Evolutionary conservation across 2,113 vertebrate genomes (phyloP).

Genomic region (Anhinga anhinga): DNA sequence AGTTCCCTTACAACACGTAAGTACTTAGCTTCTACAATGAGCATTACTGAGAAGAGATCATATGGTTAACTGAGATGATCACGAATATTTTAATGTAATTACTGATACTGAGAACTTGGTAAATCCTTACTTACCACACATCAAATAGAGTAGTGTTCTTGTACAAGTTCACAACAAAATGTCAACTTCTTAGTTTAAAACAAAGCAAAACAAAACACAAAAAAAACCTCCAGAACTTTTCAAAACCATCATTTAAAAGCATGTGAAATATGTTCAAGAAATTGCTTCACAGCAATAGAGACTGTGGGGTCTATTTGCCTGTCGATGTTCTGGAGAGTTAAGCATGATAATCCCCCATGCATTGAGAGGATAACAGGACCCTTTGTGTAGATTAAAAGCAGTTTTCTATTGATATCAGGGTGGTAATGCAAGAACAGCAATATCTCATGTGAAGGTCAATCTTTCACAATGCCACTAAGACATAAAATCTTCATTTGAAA

Average conservation of each 20-base stretch:
- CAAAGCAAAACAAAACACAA: background rate
- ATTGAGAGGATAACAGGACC: constrained; percentile 67
- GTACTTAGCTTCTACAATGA: background rate
- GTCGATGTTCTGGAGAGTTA: constrained; percentile 46
- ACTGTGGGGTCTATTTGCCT: constrained; percentile 30
- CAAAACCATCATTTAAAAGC: background rate
- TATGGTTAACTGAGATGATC: background rate
- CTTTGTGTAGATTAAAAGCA: constrained; percentile 71
- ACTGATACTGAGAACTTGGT: background rate
- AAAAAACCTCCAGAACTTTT: background rate
- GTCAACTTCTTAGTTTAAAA: background rate
- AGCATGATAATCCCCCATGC: constrained; percentile 57
- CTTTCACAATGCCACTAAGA: constrained; percentile 74
- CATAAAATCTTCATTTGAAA: constrained; percentile 78
- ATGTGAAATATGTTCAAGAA: constrained; percentile 21
- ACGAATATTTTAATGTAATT: constrained; percentile 23
- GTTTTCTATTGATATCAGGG: constrained; percentile 70
- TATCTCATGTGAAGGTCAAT: constrained; percentile 76
- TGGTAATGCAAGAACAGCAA: constrained; percentile 67
- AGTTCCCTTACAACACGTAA: background rate
- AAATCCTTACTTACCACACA: background rate
- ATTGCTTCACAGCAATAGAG: constrained; percentile 9
- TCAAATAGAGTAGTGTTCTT: background rate
- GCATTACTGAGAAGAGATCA: background rate
- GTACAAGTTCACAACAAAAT: background rate